Evolutionary conservation across 2,797 vertebrate genomes (phyloP).

Genomic region (Scleropages formosus): DNA sequence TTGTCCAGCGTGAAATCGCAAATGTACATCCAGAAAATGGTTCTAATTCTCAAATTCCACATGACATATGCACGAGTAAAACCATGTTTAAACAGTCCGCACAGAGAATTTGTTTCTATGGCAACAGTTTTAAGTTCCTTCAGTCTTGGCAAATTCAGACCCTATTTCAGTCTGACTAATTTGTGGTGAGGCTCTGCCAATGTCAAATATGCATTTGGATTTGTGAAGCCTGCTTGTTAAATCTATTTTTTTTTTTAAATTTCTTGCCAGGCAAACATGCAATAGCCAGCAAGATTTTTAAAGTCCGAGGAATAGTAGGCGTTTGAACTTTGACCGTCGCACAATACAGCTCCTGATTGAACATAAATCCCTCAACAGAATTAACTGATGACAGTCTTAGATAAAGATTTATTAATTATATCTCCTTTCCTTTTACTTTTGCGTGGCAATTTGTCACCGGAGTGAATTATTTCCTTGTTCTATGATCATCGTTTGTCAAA

Average conservation of each 20-base stretch:
- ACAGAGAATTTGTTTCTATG: constrained; percentile 24
- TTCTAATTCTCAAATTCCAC: constrained; percentile 1
- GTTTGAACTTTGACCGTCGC: background rate
- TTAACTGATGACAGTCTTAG: background rate
- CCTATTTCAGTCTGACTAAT: constrained; percentile 22
- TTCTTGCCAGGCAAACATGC: background rate
- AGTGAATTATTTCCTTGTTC: constrained; percentile 10
- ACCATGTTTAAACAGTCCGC: constrained; percentile 10
- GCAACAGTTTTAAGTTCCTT: constrained; percentile 20
- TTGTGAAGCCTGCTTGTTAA: constrained; percentile 1
- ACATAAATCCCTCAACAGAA: background rate
- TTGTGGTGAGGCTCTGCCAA: constrained; percentile 20
- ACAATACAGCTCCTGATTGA: background rate
- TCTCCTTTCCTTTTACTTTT: background rate
- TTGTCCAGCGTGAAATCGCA: background rate
- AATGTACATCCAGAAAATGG: background rate
- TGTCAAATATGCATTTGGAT: constrained; percentile 9
- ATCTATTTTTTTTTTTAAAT: background rate
- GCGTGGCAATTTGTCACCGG: background rate
- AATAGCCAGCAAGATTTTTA: background rate
- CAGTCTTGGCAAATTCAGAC: background rate
- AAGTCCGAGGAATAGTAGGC: background rate
- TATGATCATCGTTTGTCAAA: background rate
- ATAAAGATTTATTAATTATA: background rate
- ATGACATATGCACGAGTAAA: constrained; percentile 21